Percentiles rank a stretch among this genome's conserved stretches.
Evolutionary conservation across 2,797 vertebrate genomes (phyloP).

Genomic region (Dallia pectoralis): DNA sequence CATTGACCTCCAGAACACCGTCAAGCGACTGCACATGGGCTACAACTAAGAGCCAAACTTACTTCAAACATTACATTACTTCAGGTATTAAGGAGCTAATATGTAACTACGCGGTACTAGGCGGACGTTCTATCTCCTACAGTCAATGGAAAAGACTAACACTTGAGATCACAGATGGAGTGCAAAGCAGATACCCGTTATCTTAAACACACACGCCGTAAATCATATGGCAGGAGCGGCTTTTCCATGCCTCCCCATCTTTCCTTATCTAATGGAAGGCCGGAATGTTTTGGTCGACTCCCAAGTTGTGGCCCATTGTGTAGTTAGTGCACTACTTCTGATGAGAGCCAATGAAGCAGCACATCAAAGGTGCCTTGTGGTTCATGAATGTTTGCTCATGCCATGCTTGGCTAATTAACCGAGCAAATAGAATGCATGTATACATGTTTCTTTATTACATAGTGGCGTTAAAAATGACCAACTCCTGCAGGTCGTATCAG

Average conservation of each 20-base stretch:
- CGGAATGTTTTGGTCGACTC: neutral
- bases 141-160: neutral
- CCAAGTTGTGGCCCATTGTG: neutral
- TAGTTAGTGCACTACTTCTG: neutral
- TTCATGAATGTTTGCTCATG: too few species aligned
- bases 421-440: too few species aligned
- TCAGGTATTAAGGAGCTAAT: conserved; percentile 30
- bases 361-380: neutral
- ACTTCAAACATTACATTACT: conserved; percentile 23
- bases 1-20: neutral
- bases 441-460: too few species aligned
- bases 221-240: neutral
- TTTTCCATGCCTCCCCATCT: neutral
- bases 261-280: neutral
- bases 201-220: conserved; percentile 22
- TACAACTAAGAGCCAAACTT: neutral
- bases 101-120: conserved; percentile 5
- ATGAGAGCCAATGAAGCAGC: neutral
- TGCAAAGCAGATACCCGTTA: neutral
- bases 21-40: conserved; percentile 27
- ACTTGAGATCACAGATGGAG: neutral
- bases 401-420: too few species aligned
- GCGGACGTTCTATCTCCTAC: conserved; percentile 11
- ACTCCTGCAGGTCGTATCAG: too few species aligned
- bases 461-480: too few species aligned